Base-by-base conservation (phyloP, 2,888 invertebrate genomes). In the Nebria salina region DNA sequence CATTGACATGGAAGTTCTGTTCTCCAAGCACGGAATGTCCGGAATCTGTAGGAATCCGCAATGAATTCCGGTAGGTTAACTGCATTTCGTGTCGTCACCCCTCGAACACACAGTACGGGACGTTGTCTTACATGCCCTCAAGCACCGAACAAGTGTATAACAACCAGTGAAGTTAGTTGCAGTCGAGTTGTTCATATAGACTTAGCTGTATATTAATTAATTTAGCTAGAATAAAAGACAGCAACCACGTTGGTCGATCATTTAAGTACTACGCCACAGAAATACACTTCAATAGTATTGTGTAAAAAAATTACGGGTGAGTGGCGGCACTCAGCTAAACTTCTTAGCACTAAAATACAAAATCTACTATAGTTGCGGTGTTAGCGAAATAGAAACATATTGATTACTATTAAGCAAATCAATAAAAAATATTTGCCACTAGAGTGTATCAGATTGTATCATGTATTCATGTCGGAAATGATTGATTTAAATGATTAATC, bases 11-110 rank as follows among this genome's bases (percentile, higher is more conserved):
- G 81, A 76, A 81, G 81, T 73, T 81, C 76, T 76, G 76, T 80
- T 80, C 54, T 13, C 80, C 64, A 65, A 20, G 76, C 26, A 64
- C 25, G 81, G 81, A 81, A 81, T 81, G 76, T 81, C 72, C 72
- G 76, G 81, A 81, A 81, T 81, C 81, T 76, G 81, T 81, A 76
- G 76, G 81, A 81, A 81, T 81, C 76, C 81, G 73, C 81, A 81
- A 81, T 81, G 81, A 81, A 81, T 81, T 81, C 81, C 81, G 76
- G 76, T 81, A 81, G 81, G 81, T 81, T 81, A 81, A 81, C 81
- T 81, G 81, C 76, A 76, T 81, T 81, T 81, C 76, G 76, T 81
- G 80, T 80, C 80, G 75, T 80, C 26, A 43, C 34, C 54, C 65
- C 34, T 64, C 54, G 68, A 42, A 43, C 25, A 75, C 2, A 75